A percentile compares a stretch with the other conserved stretches of the same genome.
Conservation (phyloP, 2,113 vertebrate genomes). For the Piprites chloris region DNA sequence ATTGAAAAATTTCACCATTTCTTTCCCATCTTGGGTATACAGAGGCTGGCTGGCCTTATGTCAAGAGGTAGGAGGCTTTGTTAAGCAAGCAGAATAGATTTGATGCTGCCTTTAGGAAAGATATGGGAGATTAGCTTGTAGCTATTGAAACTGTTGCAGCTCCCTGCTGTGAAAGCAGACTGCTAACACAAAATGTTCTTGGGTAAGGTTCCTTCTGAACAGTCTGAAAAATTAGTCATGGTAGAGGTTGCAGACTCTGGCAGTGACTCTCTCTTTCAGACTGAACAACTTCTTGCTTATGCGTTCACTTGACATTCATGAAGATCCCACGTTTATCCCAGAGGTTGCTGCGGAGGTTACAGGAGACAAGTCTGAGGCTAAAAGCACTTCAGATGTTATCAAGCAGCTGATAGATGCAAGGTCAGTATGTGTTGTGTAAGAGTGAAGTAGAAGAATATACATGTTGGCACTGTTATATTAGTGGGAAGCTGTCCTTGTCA, state of each 20-base stretch:
- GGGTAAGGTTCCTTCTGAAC: not conserved
- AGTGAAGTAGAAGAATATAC: not conserved
- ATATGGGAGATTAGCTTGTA: not conserved
- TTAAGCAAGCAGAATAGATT: not conserved
- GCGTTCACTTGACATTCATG: constrained; percentile 59
- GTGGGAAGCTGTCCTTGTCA: not conserved
- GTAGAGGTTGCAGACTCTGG: not conserved
- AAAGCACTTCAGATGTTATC: not conserved
- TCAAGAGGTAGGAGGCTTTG: constrained; percentile 28
- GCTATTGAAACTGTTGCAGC: not conserved
- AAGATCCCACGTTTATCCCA: constrained; percentile 57
- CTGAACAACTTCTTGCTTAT: constrained; percentile 46
- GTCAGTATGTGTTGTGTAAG: not conserved
- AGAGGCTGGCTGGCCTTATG: not conserved
- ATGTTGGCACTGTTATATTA: rapidly evolving
- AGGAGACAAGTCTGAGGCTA: not conserved
- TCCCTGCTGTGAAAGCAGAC: not conserved
- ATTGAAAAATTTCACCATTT: not conserved
- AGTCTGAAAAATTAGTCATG: not conserved
- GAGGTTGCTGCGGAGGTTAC: constrained; percentile 2
- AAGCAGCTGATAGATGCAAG: constrained; percentile 39
- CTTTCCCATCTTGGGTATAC: not conserved
- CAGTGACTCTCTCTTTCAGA: not conserved
- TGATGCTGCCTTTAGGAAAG: not conserved
- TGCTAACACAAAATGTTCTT: not conserved